phyloP scores from a whole-genome alignment of 1,140 invertebrate species.

The Octopus bimaculoides region DNA sequence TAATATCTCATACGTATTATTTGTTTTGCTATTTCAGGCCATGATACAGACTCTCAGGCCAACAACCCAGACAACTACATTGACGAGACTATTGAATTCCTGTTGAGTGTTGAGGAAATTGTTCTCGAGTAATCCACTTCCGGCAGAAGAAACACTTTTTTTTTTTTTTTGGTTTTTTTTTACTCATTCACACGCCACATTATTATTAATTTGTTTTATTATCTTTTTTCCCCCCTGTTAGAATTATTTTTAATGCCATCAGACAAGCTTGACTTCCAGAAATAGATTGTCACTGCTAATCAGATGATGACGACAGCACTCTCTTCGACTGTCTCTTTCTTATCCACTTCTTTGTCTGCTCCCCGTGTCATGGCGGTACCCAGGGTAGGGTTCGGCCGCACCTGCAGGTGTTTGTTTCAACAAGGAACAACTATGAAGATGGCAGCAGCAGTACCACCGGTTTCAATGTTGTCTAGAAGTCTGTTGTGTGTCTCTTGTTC shows the following conservation, averaged over 20 bases:
- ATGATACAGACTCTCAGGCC: conserved; percentile 88
- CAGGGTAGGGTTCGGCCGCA: no score
- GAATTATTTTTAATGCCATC: not conserved
- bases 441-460: no score
- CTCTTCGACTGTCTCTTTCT: not conserved
- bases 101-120: conserved; percentile 92
- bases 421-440: no score
- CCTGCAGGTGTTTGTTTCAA: no score
- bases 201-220: conserved; percentile 1
- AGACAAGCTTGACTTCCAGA: not conserved
- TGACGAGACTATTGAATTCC: conserved; percentile 95
- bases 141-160: not conserved
- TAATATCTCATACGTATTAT: no score
- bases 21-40: conserved; percentile 65
- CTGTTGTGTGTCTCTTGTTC: no score
- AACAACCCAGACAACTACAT: conserved; percentile 83
- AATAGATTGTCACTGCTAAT: not conserved
- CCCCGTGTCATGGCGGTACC: not conserved
- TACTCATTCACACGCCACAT: conserved; percentile 16
- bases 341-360: conserved; percentile 7
- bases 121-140: conserved; percentile 61
- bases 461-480: no score
- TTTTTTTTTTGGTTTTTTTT: conserved; percentile 30
- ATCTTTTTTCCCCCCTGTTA: not conserved
- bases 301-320: not conserved